phyloP scores from a whole-genome alignment of 1,140 invertebrate species.

The Matsumurasca onukii region DNA sequence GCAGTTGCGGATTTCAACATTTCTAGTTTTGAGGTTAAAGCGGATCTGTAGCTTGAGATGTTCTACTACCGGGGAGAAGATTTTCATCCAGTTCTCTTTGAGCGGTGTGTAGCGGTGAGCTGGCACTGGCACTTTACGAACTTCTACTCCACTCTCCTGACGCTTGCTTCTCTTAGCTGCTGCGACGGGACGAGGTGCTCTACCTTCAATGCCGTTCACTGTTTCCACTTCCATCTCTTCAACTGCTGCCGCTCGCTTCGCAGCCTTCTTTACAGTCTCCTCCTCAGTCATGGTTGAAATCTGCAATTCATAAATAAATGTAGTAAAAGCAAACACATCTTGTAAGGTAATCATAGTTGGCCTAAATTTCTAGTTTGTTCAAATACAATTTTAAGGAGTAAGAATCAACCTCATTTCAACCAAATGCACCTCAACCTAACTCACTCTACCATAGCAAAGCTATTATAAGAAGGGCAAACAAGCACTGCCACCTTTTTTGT shows the following conservation, averaged over 20 bases:
- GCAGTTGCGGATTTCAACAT: constrained; percentile 81
- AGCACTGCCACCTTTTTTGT: too few relatives aligned
- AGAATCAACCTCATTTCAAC: too few relatives aligned
- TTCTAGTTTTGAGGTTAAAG: constrained; percentile 90
- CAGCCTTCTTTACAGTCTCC: neutral
- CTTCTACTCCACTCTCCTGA: constrained; percentile 53
- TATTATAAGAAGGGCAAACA: too few relatives aligned
- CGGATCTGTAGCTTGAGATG: constrained; percentile 92
- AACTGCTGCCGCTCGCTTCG: neutral
- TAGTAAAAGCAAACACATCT: too few relatives aligned
- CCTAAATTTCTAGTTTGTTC: too few relatives aligned
- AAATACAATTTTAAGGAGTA: too few relatives aligned
- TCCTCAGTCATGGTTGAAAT: neutral
- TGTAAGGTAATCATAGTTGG: too few relatives aligned
- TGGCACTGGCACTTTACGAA: constrained; percentile 64
- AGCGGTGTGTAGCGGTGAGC: constrained; percentile 85
- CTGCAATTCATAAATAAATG: too few relatives aligned
- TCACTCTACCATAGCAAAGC: too few relatives aligned
- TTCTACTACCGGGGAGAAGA: constrained; percentile 95
- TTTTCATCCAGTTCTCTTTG: constrained; percentile 97
- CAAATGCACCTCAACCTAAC: too few relatives aligned
- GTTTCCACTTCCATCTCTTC: constrained; percentile 55
- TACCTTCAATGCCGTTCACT: constrained; percentile 63
- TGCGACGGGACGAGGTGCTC: constrained; percentile 50
- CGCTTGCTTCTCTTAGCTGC: constrained; percentile 55